Evolutionary conservation across 2,888 invertebrate genomes (phyloP).

Genomic region (Cryptus viduatorius): DNA sequence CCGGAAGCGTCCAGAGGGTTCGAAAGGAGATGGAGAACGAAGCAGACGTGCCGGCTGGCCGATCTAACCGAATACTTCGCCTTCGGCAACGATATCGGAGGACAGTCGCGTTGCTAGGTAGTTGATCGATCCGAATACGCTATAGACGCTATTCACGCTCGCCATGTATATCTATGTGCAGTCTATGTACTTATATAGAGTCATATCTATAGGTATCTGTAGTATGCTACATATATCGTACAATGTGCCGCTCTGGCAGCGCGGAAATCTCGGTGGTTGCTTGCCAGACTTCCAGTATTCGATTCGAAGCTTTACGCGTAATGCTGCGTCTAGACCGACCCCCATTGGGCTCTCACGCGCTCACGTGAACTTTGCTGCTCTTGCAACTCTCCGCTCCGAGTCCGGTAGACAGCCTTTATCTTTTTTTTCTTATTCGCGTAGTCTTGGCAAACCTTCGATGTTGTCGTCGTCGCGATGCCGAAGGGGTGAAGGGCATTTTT

Average conservation of each 20-base stretch:
- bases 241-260: constrained; percentile 20
- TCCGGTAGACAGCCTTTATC: background rate
- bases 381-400: background rate
- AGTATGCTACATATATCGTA: constrained; percentile 10
- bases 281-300: constrained; percentile 57
- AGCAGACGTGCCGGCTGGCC: constrained; percentile 42
- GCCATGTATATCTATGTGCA: background rate
- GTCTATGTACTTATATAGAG: background rate
- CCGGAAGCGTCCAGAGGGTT: constrained; percentile 31
- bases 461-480: background rate
- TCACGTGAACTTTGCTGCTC: constrained; percentile 46
- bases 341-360: constrained; percentile 19
- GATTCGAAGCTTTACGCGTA: constrained; percentile 54
- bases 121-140: constrained; percentile 64
- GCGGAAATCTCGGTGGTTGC: constrained; percentile 37
- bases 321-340: constrained; percentile 61
- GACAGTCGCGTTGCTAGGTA: constrained; percentile 64
- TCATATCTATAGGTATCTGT: constrained; percentile 5
- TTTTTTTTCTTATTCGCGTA: background rate
- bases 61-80: constrained; percentile 51
- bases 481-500: background rate
- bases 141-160: background rate
- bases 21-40: constrained; percentile 41
- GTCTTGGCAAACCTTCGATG: background rate
- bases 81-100: constrained; percentile 53